Conservation (phyloP, 2,113 vertebrate species). For the Marmota flaviventris region DNA sequence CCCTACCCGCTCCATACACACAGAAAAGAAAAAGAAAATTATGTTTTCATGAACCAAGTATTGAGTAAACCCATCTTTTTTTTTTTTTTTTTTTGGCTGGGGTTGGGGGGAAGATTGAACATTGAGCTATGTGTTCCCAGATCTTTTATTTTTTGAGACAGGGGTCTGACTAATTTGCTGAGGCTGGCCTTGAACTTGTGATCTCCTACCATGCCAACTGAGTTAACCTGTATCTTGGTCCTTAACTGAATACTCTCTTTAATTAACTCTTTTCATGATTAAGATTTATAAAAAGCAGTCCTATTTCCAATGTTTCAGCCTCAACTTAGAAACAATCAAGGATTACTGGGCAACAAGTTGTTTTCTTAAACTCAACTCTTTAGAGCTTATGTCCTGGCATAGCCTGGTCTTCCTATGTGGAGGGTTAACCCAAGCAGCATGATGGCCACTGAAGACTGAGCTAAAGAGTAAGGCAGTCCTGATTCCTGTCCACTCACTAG, state of each 20-base stretch:
- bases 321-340: background rate
- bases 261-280: background rate
- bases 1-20: too few relatives aligned
- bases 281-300: background rate
- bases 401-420: background rate
- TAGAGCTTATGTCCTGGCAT: background rate
- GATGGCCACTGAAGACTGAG: background rate
- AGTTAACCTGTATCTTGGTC: background rate
- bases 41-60: constrained; percentile 37
- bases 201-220: background rate
- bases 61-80: background rate
- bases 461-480: background rate
- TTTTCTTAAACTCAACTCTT: background rate
- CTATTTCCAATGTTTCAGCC: background rate
- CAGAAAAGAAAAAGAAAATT: background rate
- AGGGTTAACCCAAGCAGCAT: background rate
- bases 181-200: background rate
- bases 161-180: background rate
- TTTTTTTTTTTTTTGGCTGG: too few relatives aligned
- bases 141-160: background rate
- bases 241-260: background rate
- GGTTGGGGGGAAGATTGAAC: background rate
- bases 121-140: background rate
- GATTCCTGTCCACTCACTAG: background rate
- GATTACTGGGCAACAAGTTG: background rate